A percentile compares a stretch with the other conserved stretches of the same genome.
Evolutionary conservation across 2,888 invertebrate genomes (phyloP).

Genomic region (Tryphoninae sp.): DNA sequence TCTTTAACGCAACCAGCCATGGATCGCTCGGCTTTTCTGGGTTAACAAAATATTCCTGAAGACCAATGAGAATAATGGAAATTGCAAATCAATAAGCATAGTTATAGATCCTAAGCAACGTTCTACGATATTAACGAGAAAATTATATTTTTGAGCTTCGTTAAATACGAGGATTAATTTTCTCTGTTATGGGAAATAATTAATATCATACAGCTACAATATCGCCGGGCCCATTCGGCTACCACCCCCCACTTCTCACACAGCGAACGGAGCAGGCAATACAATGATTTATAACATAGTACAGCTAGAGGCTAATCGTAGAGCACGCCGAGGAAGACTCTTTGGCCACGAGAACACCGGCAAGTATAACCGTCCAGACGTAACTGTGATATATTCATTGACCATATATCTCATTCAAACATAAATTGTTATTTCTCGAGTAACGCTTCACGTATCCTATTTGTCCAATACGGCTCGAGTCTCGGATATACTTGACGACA

Average conservation of each 20-base stretch:
- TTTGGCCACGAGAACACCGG: slow-evolving; percentile 26
- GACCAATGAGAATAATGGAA: slow-evolving; percentile 49
- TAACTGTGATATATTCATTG: slow-evolving; percentile 3
- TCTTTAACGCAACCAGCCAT: slow-evolving; percentile 71
- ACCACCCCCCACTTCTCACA: slow-evolving; percentile 12
- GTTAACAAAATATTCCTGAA: slow-evolving; percentile 53
- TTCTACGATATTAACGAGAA: slow-evolving; percentile 67
- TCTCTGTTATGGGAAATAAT: slow-evolving; percentile 65
- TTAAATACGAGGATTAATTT: slow-evolving; percentile 70
- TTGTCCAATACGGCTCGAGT: slow-evolving; percentile 44
- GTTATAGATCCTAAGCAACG: slow-evolving; percentile 66
- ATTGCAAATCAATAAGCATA: slow-evolving; percentile 51
- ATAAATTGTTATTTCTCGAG: slow-evolving; percentile 13
- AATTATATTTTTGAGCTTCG: slow-evolving; percentile 71
- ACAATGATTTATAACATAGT: slow-evolving; percentile 36
- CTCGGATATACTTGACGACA: slow-evolving; percentile 21
- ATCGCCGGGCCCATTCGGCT: slow-evolving; percentile 58
- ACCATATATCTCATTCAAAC: slow-evolving; percentile 27
- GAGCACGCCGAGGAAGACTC: slow-evolving; percentile 52
- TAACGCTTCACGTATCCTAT: slow-evolving; percentile 3
- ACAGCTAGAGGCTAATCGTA: slow-evolving; percentile 50
- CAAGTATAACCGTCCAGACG: slow-evolving; percentile 8
- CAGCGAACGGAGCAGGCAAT: slow-evolving; percentile 40
- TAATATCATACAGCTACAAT: slow-evolving; percentile 74
- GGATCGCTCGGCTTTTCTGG: slow-evolving; percentile 68